phyloP scores from a whole-genome alignment of 2,888 invertebrate species.

The Quadroppia sp. region DNA sequence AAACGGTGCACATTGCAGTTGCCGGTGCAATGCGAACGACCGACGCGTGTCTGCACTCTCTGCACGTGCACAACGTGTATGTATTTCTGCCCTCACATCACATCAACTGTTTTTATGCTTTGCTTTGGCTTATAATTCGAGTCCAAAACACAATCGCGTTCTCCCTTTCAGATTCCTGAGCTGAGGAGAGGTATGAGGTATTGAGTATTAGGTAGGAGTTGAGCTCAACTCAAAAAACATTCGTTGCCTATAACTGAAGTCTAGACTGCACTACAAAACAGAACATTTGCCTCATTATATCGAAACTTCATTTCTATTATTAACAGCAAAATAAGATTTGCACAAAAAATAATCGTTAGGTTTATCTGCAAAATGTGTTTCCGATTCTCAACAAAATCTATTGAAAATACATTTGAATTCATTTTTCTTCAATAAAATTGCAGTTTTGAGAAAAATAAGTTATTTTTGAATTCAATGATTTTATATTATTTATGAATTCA shows the following conservation, averaged over 20 bases:
- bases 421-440: too few species aligned
- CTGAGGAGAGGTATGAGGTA: slow-evolving; percentile 15
- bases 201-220: slow-evolving; percentile 4
- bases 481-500: too few species aligned
- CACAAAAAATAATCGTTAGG: slow-evolving; percentile 27
- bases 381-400: too few species aligned
- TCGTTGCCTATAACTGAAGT: slow-evolving; percentile 36
- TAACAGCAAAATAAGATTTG: neutral
- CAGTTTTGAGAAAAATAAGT: too few species aligned
- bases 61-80: slow-evolving; percentile 26
- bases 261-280: slow-evolving; percentile 27
- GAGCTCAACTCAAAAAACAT: slow-evolving; percentile 34
- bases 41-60: slow-evolving; percentile 37
- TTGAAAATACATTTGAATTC: neutral
- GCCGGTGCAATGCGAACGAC: slow-evolving; percentile 23
- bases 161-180: slow-evolving; percentile 36
- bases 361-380: neutral
- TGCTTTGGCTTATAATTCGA: slow-evolving; percentile 26
- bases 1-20: slow-evolving; percentile 30
- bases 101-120: slow-evolving; percentile 19
- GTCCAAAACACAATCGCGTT: slow-evolving; percentile 33
- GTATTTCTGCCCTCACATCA: slow-evolving; percentile 29
- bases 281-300: slow-evolving; percentile 10
- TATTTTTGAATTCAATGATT: too few species aligned
- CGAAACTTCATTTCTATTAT: slow-evolving; percentile 32